Evolutionary conservation across 2,113 vertebrate species (phyloP).

Genomic region (Amphiprion ocellaris): DNA sequence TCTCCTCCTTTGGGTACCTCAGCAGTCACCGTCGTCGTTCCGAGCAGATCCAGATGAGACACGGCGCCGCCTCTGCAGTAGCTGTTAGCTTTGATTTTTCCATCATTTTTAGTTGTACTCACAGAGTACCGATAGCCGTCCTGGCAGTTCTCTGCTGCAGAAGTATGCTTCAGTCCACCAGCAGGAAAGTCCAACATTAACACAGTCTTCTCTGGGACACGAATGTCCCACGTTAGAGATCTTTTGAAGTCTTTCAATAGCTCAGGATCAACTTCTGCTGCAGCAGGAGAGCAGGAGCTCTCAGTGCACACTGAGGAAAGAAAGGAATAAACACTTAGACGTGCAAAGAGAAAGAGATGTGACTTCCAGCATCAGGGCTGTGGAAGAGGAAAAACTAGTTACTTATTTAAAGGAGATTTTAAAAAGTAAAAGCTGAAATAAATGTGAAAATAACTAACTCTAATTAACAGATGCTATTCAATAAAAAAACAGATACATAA

Average conservation of each 20-base stretch:
- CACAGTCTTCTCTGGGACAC: constrained; percentile 77
- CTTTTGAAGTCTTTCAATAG: constrained; percentile 84
- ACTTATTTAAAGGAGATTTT: too few relatives aligned
- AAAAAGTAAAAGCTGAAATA: constrained; percentile 1
- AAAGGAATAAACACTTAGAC: neutral
- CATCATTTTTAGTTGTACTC: constrained; percentile 62
- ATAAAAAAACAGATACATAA: neutral
- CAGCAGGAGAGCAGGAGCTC: constrained; percentile 82
- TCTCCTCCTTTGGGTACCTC: constrained; percentile 79
- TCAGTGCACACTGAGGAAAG: constrained; percentile 85
- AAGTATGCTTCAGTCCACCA: constrained; percentile 78
- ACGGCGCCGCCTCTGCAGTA: constrained; percentile 87
- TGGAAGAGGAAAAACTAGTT: too few relatives aligned
- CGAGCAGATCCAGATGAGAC: constrained; percentile 84
- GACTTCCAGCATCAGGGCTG: too few relatives aligned
- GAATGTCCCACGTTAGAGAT: constrained; percentile 86
- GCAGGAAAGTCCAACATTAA: constrained; percentile 84
- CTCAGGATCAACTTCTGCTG: constrained; percentile 77
- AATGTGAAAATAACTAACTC: neutral
- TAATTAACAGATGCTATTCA: neutral
- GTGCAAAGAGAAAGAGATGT: neutral
- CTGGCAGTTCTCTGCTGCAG: constrained; percentile 69
- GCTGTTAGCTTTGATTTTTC: constrained; percentile 70
- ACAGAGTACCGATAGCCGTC: constrained; percentile 82
- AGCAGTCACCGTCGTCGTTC: constrained; percentile 79